Evolutionary conservation across 2,797 vertebrate species (phyloP).

Genomic region (Tenualosa ilisha): DNA sequence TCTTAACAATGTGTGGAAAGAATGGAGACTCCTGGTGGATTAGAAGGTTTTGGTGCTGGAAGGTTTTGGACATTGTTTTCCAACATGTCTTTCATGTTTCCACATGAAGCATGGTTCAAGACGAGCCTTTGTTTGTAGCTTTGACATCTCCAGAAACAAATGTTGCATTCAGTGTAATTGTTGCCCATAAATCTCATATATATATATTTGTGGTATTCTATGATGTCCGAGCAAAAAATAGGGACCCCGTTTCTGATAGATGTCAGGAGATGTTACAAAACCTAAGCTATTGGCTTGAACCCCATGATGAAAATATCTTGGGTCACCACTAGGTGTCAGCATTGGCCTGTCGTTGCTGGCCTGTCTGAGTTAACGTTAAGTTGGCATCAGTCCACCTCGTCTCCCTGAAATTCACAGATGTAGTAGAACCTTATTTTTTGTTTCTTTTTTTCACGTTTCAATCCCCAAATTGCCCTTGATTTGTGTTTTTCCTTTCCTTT

Average conservation of each 20-base stretch:
- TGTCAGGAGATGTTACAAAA: too few species aligned
- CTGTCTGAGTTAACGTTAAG: neutral
- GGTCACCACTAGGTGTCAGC: slow-evolving; percentile 2
- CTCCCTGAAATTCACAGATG: neutral
- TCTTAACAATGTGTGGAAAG: neutral
- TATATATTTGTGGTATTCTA: neutral
- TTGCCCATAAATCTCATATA: neutral
- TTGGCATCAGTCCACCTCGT: neutral
- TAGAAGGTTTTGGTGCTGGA: neutral
- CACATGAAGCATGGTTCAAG: neutral
- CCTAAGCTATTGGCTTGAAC: neutral
- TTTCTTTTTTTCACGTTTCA: neutral
- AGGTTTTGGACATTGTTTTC: neutral
- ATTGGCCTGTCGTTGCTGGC: neutral
- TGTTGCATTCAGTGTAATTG: neutral
- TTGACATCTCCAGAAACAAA: neutral
- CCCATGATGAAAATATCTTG: neutral
- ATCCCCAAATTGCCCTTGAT: neutral
- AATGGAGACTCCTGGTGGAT: neutral
- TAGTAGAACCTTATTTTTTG: neutral
- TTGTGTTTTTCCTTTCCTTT: neutral
- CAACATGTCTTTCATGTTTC: neutral
- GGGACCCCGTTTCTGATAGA: neutral
- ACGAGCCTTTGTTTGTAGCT: neutral
- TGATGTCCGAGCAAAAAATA: neutral